Conservation (phyloP, 2,113 vertebrate species). For the Gobiocypris rarus region DNA sequence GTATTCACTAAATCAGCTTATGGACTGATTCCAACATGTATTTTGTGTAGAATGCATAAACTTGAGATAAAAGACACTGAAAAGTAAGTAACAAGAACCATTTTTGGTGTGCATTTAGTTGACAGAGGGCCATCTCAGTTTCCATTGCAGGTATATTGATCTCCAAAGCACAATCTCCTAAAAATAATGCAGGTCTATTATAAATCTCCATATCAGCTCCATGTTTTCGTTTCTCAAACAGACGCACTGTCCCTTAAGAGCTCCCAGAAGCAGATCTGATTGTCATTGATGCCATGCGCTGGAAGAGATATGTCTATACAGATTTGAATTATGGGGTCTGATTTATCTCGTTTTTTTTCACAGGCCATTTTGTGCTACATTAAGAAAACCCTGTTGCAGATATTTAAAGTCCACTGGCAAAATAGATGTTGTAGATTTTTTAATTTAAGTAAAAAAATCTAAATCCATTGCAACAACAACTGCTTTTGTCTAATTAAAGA, state of each 20-base stretch:
- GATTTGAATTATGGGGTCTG: background rate
- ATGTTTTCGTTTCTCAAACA: background rate
- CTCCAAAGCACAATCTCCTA: background rate
- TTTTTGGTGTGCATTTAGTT: background rate
- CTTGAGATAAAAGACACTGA: background rate
- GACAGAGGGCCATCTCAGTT: background rate
- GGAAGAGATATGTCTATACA: constrained; percentile 6
- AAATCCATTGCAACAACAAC: background rate
- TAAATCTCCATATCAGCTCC: background rate
- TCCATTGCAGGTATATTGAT: constrained; percentile 3
- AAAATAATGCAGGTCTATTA: constrained; percentile 10
- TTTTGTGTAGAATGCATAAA: background rate
- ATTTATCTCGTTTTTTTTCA: background rate
- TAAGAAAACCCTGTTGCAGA: background rate
- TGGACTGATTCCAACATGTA: background rate
- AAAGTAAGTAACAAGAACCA: background rate
- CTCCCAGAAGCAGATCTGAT: background rate
- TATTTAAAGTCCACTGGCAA: background rate
- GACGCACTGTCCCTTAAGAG: background rate
- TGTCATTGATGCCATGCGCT: background rate
- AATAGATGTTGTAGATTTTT: background rate
- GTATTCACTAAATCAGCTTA: background rate
- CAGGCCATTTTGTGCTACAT: background rate
- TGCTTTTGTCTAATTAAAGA: background rate
- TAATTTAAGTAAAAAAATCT: background rate